Evolutionary conservation across 2,113 vertebrate species (phyloP).

Genomic region (Malurus alboscapulatus): DNA sequence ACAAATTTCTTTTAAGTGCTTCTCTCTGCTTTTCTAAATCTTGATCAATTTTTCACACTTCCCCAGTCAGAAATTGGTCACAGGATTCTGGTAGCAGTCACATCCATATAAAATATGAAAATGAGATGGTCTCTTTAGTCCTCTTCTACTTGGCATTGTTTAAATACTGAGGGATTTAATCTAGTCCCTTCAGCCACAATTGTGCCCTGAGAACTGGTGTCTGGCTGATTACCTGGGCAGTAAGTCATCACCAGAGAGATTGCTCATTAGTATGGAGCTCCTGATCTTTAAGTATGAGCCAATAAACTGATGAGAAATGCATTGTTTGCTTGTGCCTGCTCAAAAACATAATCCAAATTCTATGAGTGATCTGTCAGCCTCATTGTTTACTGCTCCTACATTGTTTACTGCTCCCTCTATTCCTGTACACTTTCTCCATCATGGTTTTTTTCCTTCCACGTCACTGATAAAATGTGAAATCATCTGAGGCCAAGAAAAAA

Average conservation of each 20-base stretch:
- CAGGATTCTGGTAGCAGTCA: not conserved
- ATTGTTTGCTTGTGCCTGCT: not conserved
- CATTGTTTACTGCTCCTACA: not conserved
- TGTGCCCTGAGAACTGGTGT: not conserved
- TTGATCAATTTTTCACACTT: conserved; percentile 3
- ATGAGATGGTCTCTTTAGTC: not conserved
- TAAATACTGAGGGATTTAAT: not conserved
- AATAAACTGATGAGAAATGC: conserved; percentile 5
- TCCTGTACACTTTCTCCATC: not conserved
- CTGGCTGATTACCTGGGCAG: not conserved
- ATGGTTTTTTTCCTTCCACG: not conserved
- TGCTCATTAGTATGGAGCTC: not conserved
- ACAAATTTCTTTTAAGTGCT: not conserved
- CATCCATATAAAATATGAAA: not conserved
- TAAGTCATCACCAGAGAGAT: not conserved
- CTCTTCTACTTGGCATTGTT: not conserved
- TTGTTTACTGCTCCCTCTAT: not conserved
- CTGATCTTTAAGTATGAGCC: not conserved
- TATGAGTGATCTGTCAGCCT: not conserved
- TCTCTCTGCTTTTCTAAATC: not conserved
- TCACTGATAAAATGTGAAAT: not conserved
- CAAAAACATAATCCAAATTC: not conserved
- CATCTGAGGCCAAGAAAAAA: not conserved
- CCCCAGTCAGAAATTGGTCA: not conserved
- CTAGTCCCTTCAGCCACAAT: not conserved